Percentiles rank a stretch among this genome's conserved stretches.
phyloP scores from a whole-genome alignment of 2,888 invertebrate species.

The Tethea ocularis region DNA sequence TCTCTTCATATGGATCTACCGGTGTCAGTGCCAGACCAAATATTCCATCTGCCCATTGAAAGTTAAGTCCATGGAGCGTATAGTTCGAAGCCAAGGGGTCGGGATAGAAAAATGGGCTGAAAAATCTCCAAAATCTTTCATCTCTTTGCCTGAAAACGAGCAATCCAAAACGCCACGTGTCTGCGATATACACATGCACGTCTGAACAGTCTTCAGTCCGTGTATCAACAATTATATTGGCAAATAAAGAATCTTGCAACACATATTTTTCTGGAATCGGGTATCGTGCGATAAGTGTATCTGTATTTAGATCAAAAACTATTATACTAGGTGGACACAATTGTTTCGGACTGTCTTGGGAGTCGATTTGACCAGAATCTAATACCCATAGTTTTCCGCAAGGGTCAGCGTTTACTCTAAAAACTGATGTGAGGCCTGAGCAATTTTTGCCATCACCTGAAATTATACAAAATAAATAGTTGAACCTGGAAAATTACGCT shows the following conservation, averaged over 20 bases:
- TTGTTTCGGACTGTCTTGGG: slow-evolving; percentile 85
- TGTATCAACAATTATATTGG: slow-evolving; percentile 87
- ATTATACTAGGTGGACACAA: slow-evolving; percentile 89
- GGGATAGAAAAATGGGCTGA: slow-evolving; percentile 87
- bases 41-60: slow-evolving; percentile 92
- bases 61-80: slow-evolving; percentile 88
- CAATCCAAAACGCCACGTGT: slow-evolving; percentile 87
- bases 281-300: slow-evolving; percentile 85
- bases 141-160: slow-evolving; percentile 85
- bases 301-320: slow-evolving; percentile 88
- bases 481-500: not conserved
- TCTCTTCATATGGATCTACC: slow-evolving; percentile 74
- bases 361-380: slow-evolving; percentile 90
- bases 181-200: slow-evolving; percentile 87
- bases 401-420: slow-evolving; percentile 88
- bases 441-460: slow-evolving; percentile 78
- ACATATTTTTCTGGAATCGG: slow-evolving; percentile 86
- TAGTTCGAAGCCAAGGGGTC: slow-evolving; percentile 90
- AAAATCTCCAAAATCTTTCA: slow-evolving; percentile 85
- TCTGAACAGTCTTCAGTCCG: slow-evolving; percentile 84
- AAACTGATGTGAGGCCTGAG: slow-evolving; percentile 89
- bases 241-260: slow-evolving; percentile 86
- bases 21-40: slow-evolving; percentile 90
- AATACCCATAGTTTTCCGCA: slow-evolving; percentile 92
- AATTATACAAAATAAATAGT: slow-evolving; percentile 25